Conservation (phyloP, 2,888 invertebrate genomes). For the Mactromeris polynyma region DNA sequence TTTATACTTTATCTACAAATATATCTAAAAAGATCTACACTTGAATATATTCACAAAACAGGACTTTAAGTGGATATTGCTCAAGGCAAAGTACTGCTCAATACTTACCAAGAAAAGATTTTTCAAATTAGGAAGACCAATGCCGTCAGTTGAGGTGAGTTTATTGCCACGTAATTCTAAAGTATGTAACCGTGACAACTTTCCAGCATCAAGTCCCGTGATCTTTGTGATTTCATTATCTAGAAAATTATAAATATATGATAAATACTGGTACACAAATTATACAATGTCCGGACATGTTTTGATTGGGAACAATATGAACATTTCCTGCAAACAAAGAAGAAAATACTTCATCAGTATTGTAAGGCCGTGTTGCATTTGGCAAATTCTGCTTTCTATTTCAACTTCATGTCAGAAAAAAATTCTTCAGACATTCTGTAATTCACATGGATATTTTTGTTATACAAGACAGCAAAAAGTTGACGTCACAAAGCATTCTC, state of each 20-base stretch:
- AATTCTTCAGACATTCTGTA: no score
- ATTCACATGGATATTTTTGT: no score
- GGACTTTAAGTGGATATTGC: no score
- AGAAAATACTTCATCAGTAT: no score
- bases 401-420: no score
- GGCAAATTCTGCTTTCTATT: no score
- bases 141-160: conserved; percentile 84
- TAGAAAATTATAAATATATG: conserved; percentile 64
- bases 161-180: conserved; percentile 86
- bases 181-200: conserved; percentile 84
- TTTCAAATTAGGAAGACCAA: conserved; percentile 85
- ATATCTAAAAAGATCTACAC: no score
- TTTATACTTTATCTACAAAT: no score
- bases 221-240: conserved; percentile 85
- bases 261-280: not conserved
- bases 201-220: conserved; percentile 80
- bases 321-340: not conserved
- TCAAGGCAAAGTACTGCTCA: not conserved
- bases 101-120: conserved; percentile 86
- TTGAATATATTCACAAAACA: no score
- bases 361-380: no score
- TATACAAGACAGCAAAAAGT: no score
- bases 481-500: no score
- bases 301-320: not conserved
- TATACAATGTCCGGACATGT: not conserved